Evolutionary conservation across 2,113 vertebrate genomes (phyloP).

Genomic region (Oophaga pumilio): DNA sequence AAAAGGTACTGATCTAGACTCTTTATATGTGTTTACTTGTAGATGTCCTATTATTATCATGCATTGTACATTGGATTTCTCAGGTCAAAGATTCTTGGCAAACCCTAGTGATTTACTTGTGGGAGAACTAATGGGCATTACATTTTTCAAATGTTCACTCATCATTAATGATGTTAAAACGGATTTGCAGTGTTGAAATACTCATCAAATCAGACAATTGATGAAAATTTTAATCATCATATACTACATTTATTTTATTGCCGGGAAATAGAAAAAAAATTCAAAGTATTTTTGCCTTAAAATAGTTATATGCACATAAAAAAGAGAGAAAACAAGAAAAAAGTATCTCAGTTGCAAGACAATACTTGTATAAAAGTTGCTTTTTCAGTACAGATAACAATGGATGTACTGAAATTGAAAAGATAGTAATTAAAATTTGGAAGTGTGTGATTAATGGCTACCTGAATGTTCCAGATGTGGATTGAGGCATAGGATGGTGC

Average conservation of each 20-base stretch:
- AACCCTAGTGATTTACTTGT: too few species aligned
- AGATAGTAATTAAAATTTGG: conserved; percentile 11
- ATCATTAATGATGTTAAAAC: not conserved
- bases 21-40: too few species aligned
- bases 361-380: not conserved
- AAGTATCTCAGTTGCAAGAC: not conserved
- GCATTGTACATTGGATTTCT: too few species aligned
- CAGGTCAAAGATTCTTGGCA: too few species aligned
- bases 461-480: conserved; percentile 23
- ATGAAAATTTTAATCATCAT: not conserved
- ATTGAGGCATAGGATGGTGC: not conserved
- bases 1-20: too few species aligned
- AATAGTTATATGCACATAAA: not conserved
- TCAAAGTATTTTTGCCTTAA: not conserved
- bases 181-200: not conserved
- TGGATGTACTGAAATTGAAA: not conserved
- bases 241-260: not conserved
- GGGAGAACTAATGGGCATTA: too few species aligned
- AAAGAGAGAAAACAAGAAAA: not conserved
- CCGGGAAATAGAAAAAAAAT: not conserved
- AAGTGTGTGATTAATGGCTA: conserved; percentile 43
- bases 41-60: too few species aligned
- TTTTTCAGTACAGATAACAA: not conserved
- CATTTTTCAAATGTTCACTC: too few species aligned
- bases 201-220: not conserved